Conservation (phyloP, 2,113 vertebrate genomes). For the Pelodiscus sinensis region DNA sequence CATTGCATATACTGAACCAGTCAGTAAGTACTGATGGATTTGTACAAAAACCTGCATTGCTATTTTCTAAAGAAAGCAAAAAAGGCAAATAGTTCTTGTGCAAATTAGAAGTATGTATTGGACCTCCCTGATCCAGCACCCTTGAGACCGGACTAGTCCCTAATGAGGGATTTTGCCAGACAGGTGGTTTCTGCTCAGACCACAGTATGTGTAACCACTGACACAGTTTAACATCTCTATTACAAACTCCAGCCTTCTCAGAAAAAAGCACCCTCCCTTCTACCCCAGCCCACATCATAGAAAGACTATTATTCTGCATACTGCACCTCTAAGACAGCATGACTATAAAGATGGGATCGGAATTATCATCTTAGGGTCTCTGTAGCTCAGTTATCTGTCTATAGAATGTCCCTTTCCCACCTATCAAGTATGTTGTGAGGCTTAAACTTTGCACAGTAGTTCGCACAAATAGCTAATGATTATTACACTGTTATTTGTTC, state of each 20-base stretch:
- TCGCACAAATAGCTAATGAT: slow-evolving; percentile 18
- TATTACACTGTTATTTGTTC: slow-evolving; percentile 23
- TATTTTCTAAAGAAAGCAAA: neutral
- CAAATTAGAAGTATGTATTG: slow-evolving; percentile 5
- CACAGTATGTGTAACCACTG: too few species aligned
- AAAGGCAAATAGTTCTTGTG: neutral
- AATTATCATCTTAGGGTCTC: slow-evolving; percentile 8
- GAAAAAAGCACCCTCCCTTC: slow-evolving; percentile 45
- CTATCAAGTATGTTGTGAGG: slow-evolving; percentile 8
- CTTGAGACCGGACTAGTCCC: too few species aligned
- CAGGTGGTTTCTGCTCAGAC: too few species aligned
- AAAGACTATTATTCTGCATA: slow-evolving; percentile 55
- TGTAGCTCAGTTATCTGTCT: slow-evolving; percentile 5
- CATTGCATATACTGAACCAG: neutral
- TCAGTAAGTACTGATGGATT: neutral
- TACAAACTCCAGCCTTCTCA: slow-evolving; percentile 40
- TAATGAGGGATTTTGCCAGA: too few species aligned
- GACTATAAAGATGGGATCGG: neutral
- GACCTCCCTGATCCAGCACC: too few species aligned
- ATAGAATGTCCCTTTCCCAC: neutral
- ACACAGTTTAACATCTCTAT: neutral
- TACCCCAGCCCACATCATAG: slow-evolving; percentile 30
- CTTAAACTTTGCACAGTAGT: slow-evolving; percentile 38
- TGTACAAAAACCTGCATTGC: slow-evolving; percentile 9
- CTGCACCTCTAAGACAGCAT: slow-evolving; percentile 26